Conservation (phyloP, 2,888 invertebrate species). For the Acleris literana region DNA sequence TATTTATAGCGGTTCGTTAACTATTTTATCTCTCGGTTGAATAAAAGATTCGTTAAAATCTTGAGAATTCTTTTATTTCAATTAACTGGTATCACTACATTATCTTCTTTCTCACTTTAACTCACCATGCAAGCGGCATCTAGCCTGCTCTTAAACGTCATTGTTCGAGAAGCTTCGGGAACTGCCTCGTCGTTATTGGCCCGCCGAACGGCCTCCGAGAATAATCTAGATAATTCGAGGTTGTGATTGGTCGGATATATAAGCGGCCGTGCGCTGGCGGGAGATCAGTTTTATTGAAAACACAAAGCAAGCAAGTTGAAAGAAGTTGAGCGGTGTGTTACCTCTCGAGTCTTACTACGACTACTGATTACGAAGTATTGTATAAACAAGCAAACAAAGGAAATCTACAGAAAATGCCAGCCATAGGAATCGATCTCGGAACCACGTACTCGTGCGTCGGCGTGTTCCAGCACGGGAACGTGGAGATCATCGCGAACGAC, state of each 20-base stretch:
- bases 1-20: not conserved
- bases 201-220: constrained; percentile 28
- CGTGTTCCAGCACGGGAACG: constrained; percentile 88
- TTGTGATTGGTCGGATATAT: constrained; percentile 41
- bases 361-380: constrained; percentile 49
- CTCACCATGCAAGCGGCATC: not conserved
- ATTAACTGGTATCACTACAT: constrained; percentile 14
- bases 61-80: not conserved
- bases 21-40: no score
- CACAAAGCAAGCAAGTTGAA: constrained; percentile 35
- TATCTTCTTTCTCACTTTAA: constrained; percentile 7
- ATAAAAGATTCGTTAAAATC: not conserved
- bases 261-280: constrained; percentile 31
- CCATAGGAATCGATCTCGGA: constrained; percentile 80
- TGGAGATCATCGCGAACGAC: constrained; percentile 90
- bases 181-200: constrained; percentile 10
- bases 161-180: constrained; percentile 19
- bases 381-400: constrained; percentile 30
- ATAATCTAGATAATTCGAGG: constrained; percentile 37
- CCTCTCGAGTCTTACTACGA: constrained; percentile 24
- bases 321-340: constrained; percentile 19
- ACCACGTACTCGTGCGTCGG: constrained; percentile 88
- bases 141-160: constrained; percentile 3
- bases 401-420: constrained; percentile 41
- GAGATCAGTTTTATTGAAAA: constrained; percentile 39